Evolutionary conservation across 2,113 vertebrate species (phyloP), one percentile per base, ranked within the genome.

Genomic region (Hemicordylus capensis): DNA sequence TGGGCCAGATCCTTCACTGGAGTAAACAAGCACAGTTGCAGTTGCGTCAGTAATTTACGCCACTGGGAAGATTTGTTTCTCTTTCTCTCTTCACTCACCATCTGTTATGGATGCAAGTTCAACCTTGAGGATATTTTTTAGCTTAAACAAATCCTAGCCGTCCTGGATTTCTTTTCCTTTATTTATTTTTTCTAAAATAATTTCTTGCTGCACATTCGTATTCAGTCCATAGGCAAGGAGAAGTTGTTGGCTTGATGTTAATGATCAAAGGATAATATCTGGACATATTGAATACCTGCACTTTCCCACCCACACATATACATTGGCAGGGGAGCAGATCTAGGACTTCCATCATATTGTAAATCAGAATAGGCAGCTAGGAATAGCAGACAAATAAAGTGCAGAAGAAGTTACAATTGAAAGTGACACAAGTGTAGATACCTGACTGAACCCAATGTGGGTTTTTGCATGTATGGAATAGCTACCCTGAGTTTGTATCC

Each of bases 91-190:
- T 72, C 76, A 48, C 66, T 77, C 22, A 8, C 64, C 66, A 85
- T 85, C 84, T 85, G 54, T 69, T 79, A 51, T 72, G 66, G 66
- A 79, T 79, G 42, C 80, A 72, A 44, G 67, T 44, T 73, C 67
- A 82, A 82, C 67, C 84, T 85, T 63, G 54, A 85, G 51, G 64
- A 70, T 85, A 78, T 61, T 79, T 79, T 70, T 85, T 85, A 85
- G 79, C 72, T 79, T 78, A 79, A 85, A 61, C 66, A 70, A 72
- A 79, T 48, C 75, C 31, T 48, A 61, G 44, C 56, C n/a, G 64
- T 61, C 20, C 54, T 58, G 31, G 39, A 31, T 78, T 78, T 78
- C 39, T 51, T 61, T 63, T 34, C 46, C 51, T 67, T 46, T 46
- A 34, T 69, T 67, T 83, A 7, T 44, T 76, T 51, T 77, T 58